Evolutionary conservation across 2,797 vertebrate genomes (phyloP), one percentile per base, ranked within the genome.

Genomic region (Pseudomugil gertrudae): DNA sequence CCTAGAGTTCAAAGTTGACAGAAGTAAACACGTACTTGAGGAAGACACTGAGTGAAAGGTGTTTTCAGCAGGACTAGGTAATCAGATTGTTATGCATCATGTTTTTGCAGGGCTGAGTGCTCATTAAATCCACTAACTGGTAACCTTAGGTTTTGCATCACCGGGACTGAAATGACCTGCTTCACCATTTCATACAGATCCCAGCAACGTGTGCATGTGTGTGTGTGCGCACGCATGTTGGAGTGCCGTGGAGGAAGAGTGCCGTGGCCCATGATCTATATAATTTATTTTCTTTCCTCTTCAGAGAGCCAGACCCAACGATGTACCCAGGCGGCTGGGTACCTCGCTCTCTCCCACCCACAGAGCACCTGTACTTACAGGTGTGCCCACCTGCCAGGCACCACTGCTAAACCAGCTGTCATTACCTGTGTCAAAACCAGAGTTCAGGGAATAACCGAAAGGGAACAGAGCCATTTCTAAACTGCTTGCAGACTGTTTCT

Each of bases 391-490:
- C 90, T 93, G 87, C 90, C 88, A 84, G 90, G 84, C 92, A 84
- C 89, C 90, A 87, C 90, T 88, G 91, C 90, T 89, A 90, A 93
- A 93, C 91, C 93, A 94, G 93, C 93, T 94, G 91, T 94, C 92
- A 92, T 93, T 90, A 93, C 92, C 91, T 92, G 90, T 91, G 92
- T 95, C 93, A 90, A 93, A 93, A 93, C 90, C 90, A 94, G 92
- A 94, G 94, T 94, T 95, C 94, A 94, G 94, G 94, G 94, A 95
- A 93, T 90, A 93, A 93, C 90, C 78, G 94, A 95, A 45, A 94
- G 92, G 94, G 94, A 95, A 95, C 92, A 95, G 94, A 95, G 94
- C 94, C 93, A 95, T 95, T 94, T 91, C 92, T 92, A 94, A 94
- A 94, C 92, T 93, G 93, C 92, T 92, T 93, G 90, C 92, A 94